phyloP scores from a whole-genome alignment of 2,113 vertebrate species.

The Lycaon pictus region DNA sequence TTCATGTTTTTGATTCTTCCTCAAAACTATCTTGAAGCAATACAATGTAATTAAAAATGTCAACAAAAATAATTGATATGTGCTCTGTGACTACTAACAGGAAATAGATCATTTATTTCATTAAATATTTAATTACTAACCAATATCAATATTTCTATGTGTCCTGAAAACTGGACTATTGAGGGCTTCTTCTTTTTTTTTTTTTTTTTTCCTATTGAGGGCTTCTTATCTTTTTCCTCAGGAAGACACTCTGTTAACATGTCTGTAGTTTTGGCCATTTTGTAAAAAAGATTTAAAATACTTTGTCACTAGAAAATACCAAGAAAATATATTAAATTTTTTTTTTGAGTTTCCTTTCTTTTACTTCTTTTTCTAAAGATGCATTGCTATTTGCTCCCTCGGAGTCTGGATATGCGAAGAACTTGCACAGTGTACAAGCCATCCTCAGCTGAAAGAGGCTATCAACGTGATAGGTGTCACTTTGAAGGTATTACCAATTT shows the following conservation, averaged over 20 bases:
- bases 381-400: constrained; percentile 96
- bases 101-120: constrained; percentile 5
- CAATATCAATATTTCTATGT: background rate
- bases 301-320: constrained; percentile 40
- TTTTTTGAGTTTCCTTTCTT: constrained; percentile 26
- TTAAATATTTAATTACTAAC: constrained; percentile 40
- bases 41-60: constrained; percentile 35
- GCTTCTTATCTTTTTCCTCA: constrained; percentile 1
- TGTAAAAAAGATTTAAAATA: constrained; percentile 32
- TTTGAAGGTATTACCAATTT: constrained; percentile 92
- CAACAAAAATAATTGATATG: constrained; percentile 8
- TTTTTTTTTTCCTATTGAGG: background rate
- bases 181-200: background rate
- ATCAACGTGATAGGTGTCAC: constrained; percentile 98
- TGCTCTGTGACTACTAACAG: background rate
- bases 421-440: constrained; percentile 91
- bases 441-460: constrained; percentile 95
- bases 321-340: background rate
- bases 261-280: constrained; percentile 27
- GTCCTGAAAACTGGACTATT: constrained; percentile 23
- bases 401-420: constrained; percentile 98
- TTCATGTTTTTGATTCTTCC: constrained; percentile 1
- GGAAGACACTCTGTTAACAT: constrained; percentile 40
- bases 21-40: constrained; percentile 52
- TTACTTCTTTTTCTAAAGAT: constrained; percentile 86